Conservation (phyloP, 1,140 invertebrate genomes). For the Eumeta japonica region DNA sequence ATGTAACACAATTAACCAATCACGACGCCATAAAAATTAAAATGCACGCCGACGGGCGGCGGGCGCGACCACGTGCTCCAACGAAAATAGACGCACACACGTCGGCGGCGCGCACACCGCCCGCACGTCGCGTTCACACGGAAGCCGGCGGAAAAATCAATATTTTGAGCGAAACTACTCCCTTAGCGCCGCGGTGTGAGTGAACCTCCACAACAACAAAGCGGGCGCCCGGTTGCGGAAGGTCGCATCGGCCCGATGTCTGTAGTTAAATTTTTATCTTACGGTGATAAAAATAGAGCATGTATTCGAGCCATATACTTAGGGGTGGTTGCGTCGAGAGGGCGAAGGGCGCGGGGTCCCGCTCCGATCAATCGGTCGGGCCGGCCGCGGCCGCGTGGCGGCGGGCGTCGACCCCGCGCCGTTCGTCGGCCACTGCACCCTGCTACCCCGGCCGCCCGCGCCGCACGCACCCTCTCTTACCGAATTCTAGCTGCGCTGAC, state of each 20-base stretch:
- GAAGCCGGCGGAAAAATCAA: slow-evolving; percentile 49
- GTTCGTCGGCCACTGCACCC: slow-evolving; percentile 50
- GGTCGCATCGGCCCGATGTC: slow-evolving; percentile 21
- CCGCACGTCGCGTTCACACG: slow-evolving; percentile 30
- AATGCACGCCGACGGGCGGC: slow-evolving; percentile 51
- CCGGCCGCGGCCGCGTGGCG: slow-evolving; percentile 45
- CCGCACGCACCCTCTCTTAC: slow-evolving; percentile 40
- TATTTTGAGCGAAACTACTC: slow-evolving; percentile 58
- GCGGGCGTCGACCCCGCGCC: slow-evolving; percentile 43
- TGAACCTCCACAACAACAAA: slow-evolving; percentile 10
- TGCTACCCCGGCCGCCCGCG: slow-evolving; percentile 29
- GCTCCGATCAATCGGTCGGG: slow-evolving; percentile 50
- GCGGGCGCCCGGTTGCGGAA: slow-evolving; percentile 13
- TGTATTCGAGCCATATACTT: no score
- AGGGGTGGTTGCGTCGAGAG: slow-evolving; percentile 41
- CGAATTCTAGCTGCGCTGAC: slow-evolving; percentile 51
- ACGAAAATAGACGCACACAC: slow-evolving; percentile 48
- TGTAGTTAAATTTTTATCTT: no score
- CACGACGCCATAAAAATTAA: slow-evolving; percentile 46
- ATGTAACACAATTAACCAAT: slow-evolving; percentile 36
- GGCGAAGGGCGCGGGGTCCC: slow-evolving; percentile 39
- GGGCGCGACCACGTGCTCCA: slow-evolving; percentile 51
- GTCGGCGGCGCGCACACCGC: slow-evolving; percentile 22
- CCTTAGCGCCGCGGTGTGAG: slow-evolving; percentile 39
- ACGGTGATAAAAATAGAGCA: no score